Conservation (phyloP, 1,140 invertebrate genomes). For the Dolichoris vasculosae region DNA sequence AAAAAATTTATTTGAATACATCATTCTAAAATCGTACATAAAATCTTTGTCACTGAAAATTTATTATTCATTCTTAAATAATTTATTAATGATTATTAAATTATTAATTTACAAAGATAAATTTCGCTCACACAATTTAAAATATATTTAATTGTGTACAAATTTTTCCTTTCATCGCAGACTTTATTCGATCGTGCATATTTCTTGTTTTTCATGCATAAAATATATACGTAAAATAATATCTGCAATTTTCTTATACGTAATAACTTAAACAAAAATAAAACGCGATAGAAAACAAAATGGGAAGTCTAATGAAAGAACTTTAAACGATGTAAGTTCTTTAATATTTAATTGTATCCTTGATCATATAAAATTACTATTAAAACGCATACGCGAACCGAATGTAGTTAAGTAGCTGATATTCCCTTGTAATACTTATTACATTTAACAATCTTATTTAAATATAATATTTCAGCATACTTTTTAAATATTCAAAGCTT, state of each 20-base stretch:
- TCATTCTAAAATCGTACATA: too few species aligned
- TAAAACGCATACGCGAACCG: background rate
- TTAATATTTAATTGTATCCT: constrained; percentile 22
- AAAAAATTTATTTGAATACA: too few species aligned
- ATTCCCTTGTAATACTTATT: background rate
- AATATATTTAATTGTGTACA: background rate
- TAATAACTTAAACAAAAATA: background rate
- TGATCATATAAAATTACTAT: background rate
- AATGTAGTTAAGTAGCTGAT: background rate
- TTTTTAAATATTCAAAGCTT: background rate
- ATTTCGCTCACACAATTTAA: background rate
- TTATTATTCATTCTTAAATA: background rate
- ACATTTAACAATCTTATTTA: background rate
- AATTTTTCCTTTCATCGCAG: background rate
- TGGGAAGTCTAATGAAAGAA: background rate
- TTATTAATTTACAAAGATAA: background rate
- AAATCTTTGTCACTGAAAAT: too few species aligned
- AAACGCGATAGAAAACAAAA: too few species aligned
- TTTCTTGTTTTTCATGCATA: background rate
- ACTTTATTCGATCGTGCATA: background rate
- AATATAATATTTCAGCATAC: background rate
- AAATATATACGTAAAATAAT: too few species aligned
- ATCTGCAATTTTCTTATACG: background rate
- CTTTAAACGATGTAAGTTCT: background rate
- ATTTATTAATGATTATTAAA: background rate